These are phyloP conservation scores for Poeciliopsis presidionis DNA, from an alignment of 2,797 vertebrate species.

Conservation along the genomic window DNA sequence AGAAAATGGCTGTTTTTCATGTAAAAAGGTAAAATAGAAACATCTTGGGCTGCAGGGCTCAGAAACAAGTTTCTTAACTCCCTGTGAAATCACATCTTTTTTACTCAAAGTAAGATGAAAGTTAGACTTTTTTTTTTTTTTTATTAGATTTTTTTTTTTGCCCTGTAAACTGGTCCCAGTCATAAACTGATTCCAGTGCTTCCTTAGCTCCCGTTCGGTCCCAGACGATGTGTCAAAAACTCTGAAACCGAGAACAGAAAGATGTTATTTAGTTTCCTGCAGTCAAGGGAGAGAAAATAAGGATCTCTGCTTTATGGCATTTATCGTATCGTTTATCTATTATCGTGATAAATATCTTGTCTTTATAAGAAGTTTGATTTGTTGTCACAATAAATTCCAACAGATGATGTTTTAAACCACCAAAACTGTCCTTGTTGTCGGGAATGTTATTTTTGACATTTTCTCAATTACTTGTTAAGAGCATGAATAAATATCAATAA, in stretches of 20 bases:
- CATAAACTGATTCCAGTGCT: not conserved
- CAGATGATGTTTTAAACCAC: too few species aligned
- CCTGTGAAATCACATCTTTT: not conserved
- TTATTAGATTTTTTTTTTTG: not conserved
- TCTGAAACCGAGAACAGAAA: not conserved
- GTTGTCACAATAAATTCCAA: too few species aligned
- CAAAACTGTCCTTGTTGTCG: too few species aligned
- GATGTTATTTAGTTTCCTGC: not conserved
- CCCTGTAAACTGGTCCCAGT: not conserved
- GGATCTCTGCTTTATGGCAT: not conserved
- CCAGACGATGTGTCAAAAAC: not conserved
- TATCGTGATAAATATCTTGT: too few species aligned
- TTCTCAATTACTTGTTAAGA: too few species aligned
- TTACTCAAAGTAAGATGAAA: not conserved
- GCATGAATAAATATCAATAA: too few species aligned
- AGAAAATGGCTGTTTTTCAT: not conserved
- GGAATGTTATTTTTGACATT: too few species aligned
- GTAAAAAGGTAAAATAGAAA: not conserved
- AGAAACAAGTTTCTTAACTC: not conserved
- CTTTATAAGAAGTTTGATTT: too few species aligned
- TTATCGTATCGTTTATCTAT: too few species aligned
- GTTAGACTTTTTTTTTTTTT: not conserved
- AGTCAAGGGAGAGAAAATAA: not conserved
- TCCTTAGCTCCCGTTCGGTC: not conserved
- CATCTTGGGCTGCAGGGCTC: not conserved